These are phyloP conservation scores for Nycteola revayana DNA, from an alignment of 2,888 invertebrate genomes.

Conservation along the genomic window DNA sequence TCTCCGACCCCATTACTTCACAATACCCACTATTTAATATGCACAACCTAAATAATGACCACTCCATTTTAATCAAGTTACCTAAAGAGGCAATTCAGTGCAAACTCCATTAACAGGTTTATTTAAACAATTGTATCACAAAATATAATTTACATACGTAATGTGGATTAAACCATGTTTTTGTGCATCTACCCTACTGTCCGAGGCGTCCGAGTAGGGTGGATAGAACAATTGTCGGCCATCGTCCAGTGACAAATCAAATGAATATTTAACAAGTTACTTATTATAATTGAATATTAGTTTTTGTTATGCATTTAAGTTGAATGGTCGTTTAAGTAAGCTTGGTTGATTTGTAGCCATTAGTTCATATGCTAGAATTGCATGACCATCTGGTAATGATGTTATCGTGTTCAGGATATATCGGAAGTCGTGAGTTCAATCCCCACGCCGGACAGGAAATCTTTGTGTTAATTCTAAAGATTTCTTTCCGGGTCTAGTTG, in stretches of 20 bases:
- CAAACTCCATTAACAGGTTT: slow-evolving; percentile 34
- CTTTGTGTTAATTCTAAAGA: too few relatives aligned
- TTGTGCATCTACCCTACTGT: slow-evolving; percentile 33
- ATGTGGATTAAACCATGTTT: slow-evolving; percentile 61
- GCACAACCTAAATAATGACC: slow-evolving; percentile 29
- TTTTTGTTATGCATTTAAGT: slow-evolving; percentile 29
- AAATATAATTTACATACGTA: slow-evolving; percentile 70
- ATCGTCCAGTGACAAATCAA: slow-evolving; percentile 58
- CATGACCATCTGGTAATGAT: too few relatives aligned
- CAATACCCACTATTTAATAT: slow-evolving; percentile 8
- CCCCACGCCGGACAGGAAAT: too few relatives aligned
- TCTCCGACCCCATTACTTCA: slow-evolving; percentile 14
- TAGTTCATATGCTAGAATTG: too few relatives aligned
- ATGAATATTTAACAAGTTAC: slow-evolving; percentile 61
- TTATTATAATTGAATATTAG: slow-evolving; percentile 47
- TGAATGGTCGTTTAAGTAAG: slow-evolving; percentile 26
- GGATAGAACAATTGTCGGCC: slow-evolving; percentile 54
- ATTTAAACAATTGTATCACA: slow-evolving; percentile 51
- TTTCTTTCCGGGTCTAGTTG: too few relatives aligned
- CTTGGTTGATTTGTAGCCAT: not conserved
- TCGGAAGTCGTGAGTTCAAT: too few relatives aligned
- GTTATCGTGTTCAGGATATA: too few relatives aligned
- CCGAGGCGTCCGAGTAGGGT: slow-evolving; percentile 33
- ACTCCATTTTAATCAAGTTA: slow-evolving; percentile 38
- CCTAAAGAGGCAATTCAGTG: slow-evolving; percentile 32